Evolutionary conservation across 2,888 invertebrate species (phyloP).

Genomic region (Tachystola acroxantha): DNA sequence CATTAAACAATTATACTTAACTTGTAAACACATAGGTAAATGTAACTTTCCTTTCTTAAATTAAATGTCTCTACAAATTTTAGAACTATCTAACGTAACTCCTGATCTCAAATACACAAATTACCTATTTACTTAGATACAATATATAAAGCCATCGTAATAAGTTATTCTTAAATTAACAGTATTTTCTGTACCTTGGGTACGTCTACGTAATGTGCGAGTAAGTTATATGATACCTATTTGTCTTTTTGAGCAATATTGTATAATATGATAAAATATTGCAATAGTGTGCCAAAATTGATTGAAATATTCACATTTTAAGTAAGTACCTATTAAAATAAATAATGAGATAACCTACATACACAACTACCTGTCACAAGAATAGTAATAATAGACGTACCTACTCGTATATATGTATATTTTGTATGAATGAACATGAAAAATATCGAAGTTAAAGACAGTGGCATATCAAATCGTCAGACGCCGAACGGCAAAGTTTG

Average conservation of each 20-base stretch:
- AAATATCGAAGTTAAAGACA: no score
- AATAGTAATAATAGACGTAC: no score
- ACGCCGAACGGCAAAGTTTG: no score
- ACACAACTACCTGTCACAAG: no score
- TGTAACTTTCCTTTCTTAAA: not conserved
- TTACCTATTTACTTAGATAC: not conserved
- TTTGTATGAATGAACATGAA: no score
- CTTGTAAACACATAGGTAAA: no score
- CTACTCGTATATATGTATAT: no score
- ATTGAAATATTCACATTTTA: not conserved
- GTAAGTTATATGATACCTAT: not conserved
- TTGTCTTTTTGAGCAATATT: no score
- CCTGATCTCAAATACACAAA: conserved; percentile 4
- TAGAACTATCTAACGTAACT: not conserved
- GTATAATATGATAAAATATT: not conserved
- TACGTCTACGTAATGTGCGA: no score
- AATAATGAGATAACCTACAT: no score
- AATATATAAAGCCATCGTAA: conserved; percentile 1
- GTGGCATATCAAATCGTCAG: no score
- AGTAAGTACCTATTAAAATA: no score
- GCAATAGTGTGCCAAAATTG: not conserved
- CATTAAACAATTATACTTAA: not conserved
- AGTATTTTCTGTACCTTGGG: conserved; percentile 1
- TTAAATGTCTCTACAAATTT: not conserved
- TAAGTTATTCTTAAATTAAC: conserved; percentile 1